phyloP scores from a whole-genome alignment of 2,888 invertebrate genomes.

The Sarcophaga carnaria region DNA sequence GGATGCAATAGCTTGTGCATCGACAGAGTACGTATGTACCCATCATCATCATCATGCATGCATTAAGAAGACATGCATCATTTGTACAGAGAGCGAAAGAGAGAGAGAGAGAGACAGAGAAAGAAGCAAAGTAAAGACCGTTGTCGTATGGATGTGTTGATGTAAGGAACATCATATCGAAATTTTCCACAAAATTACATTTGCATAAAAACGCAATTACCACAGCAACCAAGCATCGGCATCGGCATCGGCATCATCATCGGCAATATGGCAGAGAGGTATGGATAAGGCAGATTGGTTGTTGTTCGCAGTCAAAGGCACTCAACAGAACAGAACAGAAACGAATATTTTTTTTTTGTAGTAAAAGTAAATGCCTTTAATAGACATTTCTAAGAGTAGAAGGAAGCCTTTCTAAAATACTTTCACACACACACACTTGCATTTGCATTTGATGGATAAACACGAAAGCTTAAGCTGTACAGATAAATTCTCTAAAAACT shows the following conservation, averaged over 20 bases:
- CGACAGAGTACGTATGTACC: background rate
- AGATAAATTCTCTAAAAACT: background rate
- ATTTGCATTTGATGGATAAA: background rate
- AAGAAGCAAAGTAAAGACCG: too few species aligned
- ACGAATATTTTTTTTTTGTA: slow-evolving; percentile 5
- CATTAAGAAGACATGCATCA: background rate
- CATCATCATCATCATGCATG: background rate
- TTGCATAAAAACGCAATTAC: slow-evolving; percentile 76
- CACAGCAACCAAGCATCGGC: slow-evolving; percentile 47
- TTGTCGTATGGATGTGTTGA: background rate
- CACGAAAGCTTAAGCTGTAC: background rate
- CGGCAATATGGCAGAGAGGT: background rate
- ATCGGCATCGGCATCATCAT: too few species aligned
- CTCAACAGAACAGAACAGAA: slow-evolving; percentile 40
- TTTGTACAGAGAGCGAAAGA: background rate
- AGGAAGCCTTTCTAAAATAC: slow-evolving; percentile 35
- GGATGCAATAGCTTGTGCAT: slow-evolving; percentile 20
- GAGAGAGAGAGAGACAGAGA: background rate
- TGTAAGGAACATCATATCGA: slow-evolving; percentile 72
- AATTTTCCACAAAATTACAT: slow-evolving; percentile 79
- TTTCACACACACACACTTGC: background rate
- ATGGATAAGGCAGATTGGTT: background rate
- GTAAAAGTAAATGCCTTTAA: slow-evolving; percentile 63
- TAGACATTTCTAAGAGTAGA: slow-evolving; percentile 55
- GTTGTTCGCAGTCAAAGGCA: slow-evolving; percentile 53